These are phyloP conservation scores for Alca torda DNA, from an alignment of 2,797 vertebrate species.

Conservation along the genomic window DNA sequence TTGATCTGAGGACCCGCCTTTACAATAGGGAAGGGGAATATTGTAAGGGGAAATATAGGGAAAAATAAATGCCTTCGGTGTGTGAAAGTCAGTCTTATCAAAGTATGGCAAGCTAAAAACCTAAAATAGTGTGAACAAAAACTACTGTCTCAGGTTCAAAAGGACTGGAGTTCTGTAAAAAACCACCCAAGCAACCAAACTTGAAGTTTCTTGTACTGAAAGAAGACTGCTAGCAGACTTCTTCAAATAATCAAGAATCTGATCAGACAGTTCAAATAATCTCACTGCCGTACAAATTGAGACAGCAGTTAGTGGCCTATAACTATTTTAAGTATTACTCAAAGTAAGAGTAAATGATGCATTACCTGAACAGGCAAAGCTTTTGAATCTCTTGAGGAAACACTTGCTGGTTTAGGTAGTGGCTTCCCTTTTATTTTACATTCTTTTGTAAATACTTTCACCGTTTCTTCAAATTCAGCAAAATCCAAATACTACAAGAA, in stretches of 20 bases:
- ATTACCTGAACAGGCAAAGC: conserved; percentile 83
- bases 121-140: neutral
- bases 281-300: neutral
- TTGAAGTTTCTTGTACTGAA: neutral
- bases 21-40: neutral
- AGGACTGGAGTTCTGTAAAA: neutral
- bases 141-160: neutral
- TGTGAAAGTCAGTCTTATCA: neutral
- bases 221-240: neutral
- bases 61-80: neutral
- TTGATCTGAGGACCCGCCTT: neutral
- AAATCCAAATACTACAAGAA: conserved; percentile 88
- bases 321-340: neutral
- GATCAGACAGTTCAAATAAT: neutral
- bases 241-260: neutral
- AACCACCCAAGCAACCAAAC: neutral
- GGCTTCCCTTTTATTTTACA: conserved; percentile 90
- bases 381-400: conserved; percentile 77
- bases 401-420: conserved; percentile 76
- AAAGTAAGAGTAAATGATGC: neutral
- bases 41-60: too few species aligned
- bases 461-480: conserved; percentile 89
- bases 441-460: conserved; percentile 87
- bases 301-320: neutral
- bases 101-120: neutral